Evolutionary conservation across 2,888 invertebrate genomes (phyloP), one percentile per base, ranked within the genome.

Genomic region (Bibio marci): DNA sequence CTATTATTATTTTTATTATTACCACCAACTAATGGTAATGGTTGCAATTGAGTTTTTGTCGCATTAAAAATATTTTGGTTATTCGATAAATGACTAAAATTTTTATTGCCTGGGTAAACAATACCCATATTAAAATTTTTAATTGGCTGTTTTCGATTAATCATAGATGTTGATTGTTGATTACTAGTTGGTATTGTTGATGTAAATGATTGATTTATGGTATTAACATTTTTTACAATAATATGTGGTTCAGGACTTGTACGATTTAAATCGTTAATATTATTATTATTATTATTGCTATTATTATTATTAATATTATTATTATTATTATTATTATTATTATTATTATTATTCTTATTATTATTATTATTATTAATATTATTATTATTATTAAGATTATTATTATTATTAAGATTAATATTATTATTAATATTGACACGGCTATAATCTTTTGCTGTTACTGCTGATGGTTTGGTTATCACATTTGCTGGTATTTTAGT

Each of bases 101-200:
- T 22, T 22, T 22, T 22, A 22, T 22, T 22, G 5, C 5, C 4
- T 22, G 33, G 33, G 18, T 33, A 33, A 6, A 33, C 33, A 33
- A 33, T 33, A 8, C 33, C 33, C 33, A 33, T 33, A 18, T 33
- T 33, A 33, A 33, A 18, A 18, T 33, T 33, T 18, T 33, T 33
- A 8, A 33, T 33, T 12, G 17, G 19, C 5, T 13, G 14, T 18
- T 14, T 22, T 6, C 8, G 4, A 6, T 22, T 4, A 6, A 8
- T 4, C 8, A 6, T 22, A 22, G 4, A 6, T 4, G 22, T 22
- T 8, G 4, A 4, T 22, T 22, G 22, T 6, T 22, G 22, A 22
- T 22, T 22, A 22, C 8, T 17, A 4, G 19, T 14, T 17, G 31
- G 8, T 4, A 17, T 19, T n/a, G 17, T 18, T 17, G 33, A 18